Evolutionary conservation across 2,888 invertebrate species (phyloP), one percentile per base, ranked within the genome.

Genomic region (Andrena bucephala): DNA sequence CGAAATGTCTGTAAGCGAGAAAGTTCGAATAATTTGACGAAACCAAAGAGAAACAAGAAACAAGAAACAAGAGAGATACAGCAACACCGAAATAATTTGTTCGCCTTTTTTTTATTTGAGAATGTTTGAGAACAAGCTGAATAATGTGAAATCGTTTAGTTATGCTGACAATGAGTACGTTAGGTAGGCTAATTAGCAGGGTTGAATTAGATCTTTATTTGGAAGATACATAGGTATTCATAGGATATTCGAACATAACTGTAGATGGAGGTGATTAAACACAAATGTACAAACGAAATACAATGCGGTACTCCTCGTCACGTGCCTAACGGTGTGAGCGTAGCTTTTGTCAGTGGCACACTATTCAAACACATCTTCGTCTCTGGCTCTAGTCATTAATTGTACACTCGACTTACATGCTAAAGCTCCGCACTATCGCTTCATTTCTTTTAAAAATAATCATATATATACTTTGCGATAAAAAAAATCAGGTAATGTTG

Each of bases 211-310:
- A 89, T 90, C 89, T 92, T 92, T 92, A 92, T 92, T 92, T 92
- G 92, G 92, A 93, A 93, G 92, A 93, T 93, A 93, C 92, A 92
- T 87, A 89, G 85, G 90, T 91, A 90, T 88, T 89, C 71, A 86
- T 90, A 89, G 86, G 88, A 89, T 89, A 85, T 77, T 86, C 87
- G 80, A 92, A 90, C 89, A 84, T 90, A 91, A 90, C 84, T 88
- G 82, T 87, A 88, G 87, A 87, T 88, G 85, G 84, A 87, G 72
- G 85, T 84, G 87, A 89, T 87, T 88, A 89, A 92, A 92, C 90
- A 90, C 85, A 92, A 93, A 93, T 93, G 89, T 93, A 93, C 91
- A 93, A 93, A 93, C 92, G 87, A 92, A 92, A 92, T 92, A 90
- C 89, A 90, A 89, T 92, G 90, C 86, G 87, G 89, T 92, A 90